phyloP scores from a whole-genome alignment of 2,113 vertebrate genomes.

The Corythoichthys haematopterus region DNA sequence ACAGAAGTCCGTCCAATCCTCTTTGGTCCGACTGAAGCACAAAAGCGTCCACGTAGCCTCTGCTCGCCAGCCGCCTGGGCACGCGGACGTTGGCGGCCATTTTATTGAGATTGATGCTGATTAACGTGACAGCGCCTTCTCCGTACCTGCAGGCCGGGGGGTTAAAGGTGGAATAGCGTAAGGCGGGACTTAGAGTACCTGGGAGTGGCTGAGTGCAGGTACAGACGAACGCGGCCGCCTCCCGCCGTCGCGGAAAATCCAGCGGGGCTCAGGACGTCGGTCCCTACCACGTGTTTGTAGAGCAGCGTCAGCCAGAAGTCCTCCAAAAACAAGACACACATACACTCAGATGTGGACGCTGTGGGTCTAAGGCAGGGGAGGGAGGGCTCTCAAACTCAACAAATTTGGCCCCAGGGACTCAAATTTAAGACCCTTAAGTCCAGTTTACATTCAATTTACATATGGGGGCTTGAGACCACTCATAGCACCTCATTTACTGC shows the following conservation, averaged over 20 bases:
- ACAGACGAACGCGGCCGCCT: constrained; percentile 72
- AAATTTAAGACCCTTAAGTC: too few species aligned
- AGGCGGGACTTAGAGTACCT: too few species aligned
- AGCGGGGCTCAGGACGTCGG: constrained; percentile 71
- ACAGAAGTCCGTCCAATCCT: constrained; percentile 74
- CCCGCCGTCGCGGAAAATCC: constrained; percentile 11
- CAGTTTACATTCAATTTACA: too few species aligned
- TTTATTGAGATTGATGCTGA: constrained; percentile 81
- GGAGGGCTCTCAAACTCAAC: too few species aligned
- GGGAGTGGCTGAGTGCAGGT: constrained; percentile 80
- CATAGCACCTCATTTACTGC: too few species aligned
- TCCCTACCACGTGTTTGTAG: constrained; percentile 87
- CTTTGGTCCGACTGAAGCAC: constrained; percentile 72
- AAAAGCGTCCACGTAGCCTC: constrained; percentile 77
- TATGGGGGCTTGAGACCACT: too few species aligned
- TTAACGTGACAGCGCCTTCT: constrained; percentile 79
- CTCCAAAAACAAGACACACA: too few species aligned
- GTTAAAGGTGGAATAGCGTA: background rate
- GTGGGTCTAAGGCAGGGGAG: too few species aligned
- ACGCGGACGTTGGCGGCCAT: constrained; percentile 63
- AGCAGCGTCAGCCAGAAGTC: constrained; percentile 84
- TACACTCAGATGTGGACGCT: background rate
- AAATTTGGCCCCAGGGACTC: too few species aligned
- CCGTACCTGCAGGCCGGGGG: constrained; percentile 66
- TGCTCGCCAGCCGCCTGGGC: constrained; percentile 56